A percentile compares a stretch with the other conserved stretches of the same genome.
phyloP scores from a whole-genome alignment of 1,140 invertebrate species.

The Telenomus remus region DNA sequence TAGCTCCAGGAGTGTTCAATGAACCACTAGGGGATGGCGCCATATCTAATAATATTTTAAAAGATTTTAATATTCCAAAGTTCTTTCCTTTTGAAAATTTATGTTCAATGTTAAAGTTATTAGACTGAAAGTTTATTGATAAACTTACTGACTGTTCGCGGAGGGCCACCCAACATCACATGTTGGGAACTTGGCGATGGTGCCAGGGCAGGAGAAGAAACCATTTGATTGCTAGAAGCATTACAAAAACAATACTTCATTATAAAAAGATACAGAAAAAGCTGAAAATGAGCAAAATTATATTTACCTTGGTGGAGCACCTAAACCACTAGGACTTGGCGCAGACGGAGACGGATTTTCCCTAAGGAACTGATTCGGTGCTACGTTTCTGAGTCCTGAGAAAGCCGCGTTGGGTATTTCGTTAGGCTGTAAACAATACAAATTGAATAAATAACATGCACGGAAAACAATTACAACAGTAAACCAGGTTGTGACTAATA shows the following conservation, averaged over 20 bases:
- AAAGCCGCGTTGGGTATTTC: conserved; percentile 75
- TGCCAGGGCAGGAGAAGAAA: conserved; percentile 82
- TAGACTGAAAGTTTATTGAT: not conserved
- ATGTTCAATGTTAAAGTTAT: too few relatives aligned
- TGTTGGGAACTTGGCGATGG: conserved; percentile 81
- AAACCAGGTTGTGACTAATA: too few relatives aligned
- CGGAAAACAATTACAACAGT: conserved; percentile 1
- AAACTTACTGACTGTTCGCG: conserved; percentile 70
- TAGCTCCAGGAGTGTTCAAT: conserved; percentile 86
- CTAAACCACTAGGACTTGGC: conserved; percentile 81
- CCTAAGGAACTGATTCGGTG: conserved; percentile 80
- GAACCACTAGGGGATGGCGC: conserved; percentile 88
- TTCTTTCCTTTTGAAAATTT: too few relatives aligned
- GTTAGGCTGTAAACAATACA: conserved; percentile 59
- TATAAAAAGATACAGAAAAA: not conserved
- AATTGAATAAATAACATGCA: not conserved
- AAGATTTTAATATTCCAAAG: conserved; percentile 1
- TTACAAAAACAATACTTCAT: not conserved
- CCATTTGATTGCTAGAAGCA: conserved; percentile 78
- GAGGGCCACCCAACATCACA: conserved; percentile 75
- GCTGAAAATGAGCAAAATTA: not conserved
- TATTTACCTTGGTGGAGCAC: conserved; percentile 74
- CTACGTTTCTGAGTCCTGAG: conserved; percentile 76
- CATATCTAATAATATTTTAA: conserved; percentile 77
- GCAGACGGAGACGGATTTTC: conserved; percentile 83